Conservation (phyloP, 23 tunicate species). For the Trididemnum clinides region DNA sequence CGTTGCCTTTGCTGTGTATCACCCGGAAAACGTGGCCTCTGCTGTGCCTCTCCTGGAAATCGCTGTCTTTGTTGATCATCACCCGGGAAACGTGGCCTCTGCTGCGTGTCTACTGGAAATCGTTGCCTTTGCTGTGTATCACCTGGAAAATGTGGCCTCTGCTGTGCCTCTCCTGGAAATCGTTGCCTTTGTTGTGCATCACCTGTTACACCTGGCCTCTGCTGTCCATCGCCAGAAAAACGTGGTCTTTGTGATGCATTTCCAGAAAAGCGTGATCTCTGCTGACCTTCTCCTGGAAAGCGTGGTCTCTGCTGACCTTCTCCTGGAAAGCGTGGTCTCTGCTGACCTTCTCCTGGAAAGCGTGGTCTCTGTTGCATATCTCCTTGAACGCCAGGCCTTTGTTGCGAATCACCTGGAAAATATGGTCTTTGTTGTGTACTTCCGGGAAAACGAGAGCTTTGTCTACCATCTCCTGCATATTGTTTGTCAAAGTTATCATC, state of each 20-base stretch:
- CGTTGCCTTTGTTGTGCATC: not conserved
- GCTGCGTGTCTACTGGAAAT: not conserved
- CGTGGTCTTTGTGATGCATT: constrained; percentile 2
- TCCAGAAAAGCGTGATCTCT: constrained; percentile 2
- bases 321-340: not conserved
- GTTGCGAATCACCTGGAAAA: not conserved
- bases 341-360: not conserved
- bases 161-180: constrained; percentile 10
- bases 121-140: not conserved
- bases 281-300: not conserved
- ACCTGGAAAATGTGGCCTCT: not conserved
- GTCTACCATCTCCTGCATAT: not conserved
- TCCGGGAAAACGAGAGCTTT: not conserved
- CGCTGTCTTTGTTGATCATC: not conserved
- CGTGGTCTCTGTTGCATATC: not conserved
- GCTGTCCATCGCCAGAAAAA: not conserved
- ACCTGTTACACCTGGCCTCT: not conserved
- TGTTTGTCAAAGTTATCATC: too few species aligned
- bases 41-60: constrained; percentile 12
- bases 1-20: not conserved
- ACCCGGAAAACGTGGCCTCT: constrained; percentile 6
- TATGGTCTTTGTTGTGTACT: not conserved
- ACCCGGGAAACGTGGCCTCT: constrained; percentile 5
- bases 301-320: not conserved
- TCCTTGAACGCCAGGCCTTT: not conserved